Conservation (phyloP, 2,888 invertebrate species). For the Synergus gifuensis region DNA sequence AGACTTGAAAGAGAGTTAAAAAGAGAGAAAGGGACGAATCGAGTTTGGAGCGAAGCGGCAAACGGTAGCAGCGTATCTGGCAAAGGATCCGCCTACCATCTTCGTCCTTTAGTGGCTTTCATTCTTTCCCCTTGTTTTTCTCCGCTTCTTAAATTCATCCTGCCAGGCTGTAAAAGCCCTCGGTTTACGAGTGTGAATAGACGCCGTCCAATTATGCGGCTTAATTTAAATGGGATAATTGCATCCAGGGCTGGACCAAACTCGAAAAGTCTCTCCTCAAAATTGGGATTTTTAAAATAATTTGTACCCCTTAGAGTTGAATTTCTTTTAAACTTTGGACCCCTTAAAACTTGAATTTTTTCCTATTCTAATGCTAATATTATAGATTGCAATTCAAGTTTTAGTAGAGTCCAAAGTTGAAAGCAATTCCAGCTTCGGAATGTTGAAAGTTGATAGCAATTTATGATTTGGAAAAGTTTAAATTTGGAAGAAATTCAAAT, state of each 20-base stretch:
- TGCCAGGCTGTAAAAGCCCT: constrained; percentile 68
- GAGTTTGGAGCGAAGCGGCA: constrained; percentile 57
- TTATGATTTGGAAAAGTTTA: too few species aligned
- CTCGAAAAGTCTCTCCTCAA: constrained; percentile 19
- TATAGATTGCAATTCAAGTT: too few species aligned
- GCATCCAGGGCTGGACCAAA: constrained; percentile 62
- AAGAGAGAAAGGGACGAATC: constrained; percentile 55
- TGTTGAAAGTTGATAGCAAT: background rate
- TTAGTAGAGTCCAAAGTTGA: background rate
- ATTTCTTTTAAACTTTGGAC: too few species aligned
- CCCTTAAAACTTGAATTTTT: too few species aligned
- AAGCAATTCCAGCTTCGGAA: background rate
- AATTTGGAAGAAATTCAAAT: too few species aligned
- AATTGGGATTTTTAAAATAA: background rate
- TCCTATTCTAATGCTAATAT: too few species aligned
- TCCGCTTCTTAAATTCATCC: constrained; percentile 65
- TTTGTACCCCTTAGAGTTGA: background rate
- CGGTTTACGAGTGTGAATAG: constrained; percentile 77
- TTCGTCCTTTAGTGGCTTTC: constrained; percentile 55
- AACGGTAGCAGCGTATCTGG: constrained; percentile 70
- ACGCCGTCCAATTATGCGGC: constrained; percentile 76
- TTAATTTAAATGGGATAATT: constrained; percentile 77
- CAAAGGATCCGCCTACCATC: constrained; percentile 61
- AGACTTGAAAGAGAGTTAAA: constrained; percentile 39
- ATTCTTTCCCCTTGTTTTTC: constrained; percentile 57